Evolutionary conservation across 2,888 invertebrate species (phyloP).

Genomic region (Anoncus sp.): DNA sequence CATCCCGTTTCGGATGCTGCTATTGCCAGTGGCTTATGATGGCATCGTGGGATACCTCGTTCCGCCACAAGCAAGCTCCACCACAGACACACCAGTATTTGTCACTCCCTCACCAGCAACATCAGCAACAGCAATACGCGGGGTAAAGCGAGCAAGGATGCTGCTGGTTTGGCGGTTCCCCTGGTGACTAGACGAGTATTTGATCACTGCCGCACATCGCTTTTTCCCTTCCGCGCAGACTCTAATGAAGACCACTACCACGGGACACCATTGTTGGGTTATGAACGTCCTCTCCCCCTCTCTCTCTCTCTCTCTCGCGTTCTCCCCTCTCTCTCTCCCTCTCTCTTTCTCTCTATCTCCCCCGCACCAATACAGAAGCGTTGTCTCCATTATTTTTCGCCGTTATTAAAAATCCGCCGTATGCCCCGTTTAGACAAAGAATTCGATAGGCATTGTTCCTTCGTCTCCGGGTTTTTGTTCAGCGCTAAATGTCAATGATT

Average conservation of each 20-base stretch:
- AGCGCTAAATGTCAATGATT: constrained; percentile 81
- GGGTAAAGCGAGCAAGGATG: not conserved
- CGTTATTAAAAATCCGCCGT: constrained; percentile 81
- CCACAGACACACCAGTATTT: constrained; percentile 30
- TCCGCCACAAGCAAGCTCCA: constrained; percentile 23
- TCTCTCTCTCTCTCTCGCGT: not conserved
- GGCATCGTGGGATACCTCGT: constrained; percentile 25
- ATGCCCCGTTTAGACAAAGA: constrained; percentile 76
- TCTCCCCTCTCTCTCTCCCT: constrained; percentile 10
- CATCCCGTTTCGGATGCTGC: constrained; percentile 36
- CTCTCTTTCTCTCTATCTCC: constrained; percentile 36
- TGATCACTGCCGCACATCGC: constrained; percentile 63
- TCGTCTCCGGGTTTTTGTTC: constrained; percentile 77
- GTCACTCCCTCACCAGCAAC: constrained; percentile 38
- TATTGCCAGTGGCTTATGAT: constrained; percentile 45
- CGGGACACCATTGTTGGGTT: constrained; percentile 75
- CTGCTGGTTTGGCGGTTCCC: constrained; percentile 56
- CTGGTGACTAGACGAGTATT: constrained; percentile 68
- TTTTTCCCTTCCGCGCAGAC: constrained; percentile 59
- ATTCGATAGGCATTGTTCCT: constrained; percentile 81
- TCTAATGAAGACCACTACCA: constrained; percentile 77
- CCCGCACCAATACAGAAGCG: constrained; percentile 48
- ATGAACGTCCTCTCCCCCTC: constrained; percentile 45
- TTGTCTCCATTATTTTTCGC: constrained; percentile 81
- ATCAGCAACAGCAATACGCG: constrained; percentile 47